Base-by-base conservation (phyloP, 2,888 invertebrate genomes). In the Trilocha varians region DNA sequence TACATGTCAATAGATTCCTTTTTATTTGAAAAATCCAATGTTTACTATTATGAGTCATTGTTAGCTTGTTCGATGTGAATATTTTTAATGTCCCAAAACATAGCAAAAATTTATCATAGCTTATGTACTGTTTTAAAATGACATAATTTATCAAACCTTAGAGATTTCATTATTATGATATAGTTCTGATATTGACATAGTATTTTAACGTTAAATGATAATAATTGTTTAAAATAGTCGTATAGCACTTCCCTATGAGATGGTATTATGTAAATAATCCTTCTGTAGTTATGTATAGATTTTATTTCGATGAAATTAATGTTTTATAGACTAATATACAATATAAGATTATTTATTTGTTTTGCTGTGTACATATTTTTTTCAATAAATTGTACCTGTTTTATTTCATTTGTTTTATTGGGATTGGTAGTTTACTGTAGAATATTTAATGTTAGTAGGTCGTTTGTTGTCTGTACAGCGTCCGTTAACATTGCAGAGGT, bases 241-340 rank as follows among this genome's bases (percentile, higher is more conserved):
- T 67, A 70, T 71, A 70, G 70, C 63, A 68, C 70, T 72, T 71
- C 72, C 66, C 65, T 66, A 65, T 70, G 75, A 76, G 72, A 77
- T 75, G 83, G 83, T 85, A 83, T 83, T 83, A 79, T 83, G 84
- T 85, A 85, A 77, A 85, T 85, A 84, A 71, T 76, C 71, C 72
- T 78, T 79, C 62, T 70, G 74, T 83, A 83, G 82, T 79, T 82
- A 80, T 84, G 83, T 84, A 85, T 82, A 84, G 79, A 83, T 82
- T 82, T 82, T 84, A 85, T 84, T 85, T 84, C 83, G 73, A 75
- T 80, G 84, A 82, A 83, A 84, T 84, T 83, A 84, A 84, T 85
- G 85, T 84, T 85, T 84, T 84, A 84, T 83, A 85, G 84, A 85
- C 78, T 84, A 84, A 84, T 85, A 84, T 84, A 85, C 83, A 80